phyloP scores from a whole-genome alignment of 37 sponge, comb jelly and placozoan genomes.

The Aphrocallistes beatrix region DNA sequence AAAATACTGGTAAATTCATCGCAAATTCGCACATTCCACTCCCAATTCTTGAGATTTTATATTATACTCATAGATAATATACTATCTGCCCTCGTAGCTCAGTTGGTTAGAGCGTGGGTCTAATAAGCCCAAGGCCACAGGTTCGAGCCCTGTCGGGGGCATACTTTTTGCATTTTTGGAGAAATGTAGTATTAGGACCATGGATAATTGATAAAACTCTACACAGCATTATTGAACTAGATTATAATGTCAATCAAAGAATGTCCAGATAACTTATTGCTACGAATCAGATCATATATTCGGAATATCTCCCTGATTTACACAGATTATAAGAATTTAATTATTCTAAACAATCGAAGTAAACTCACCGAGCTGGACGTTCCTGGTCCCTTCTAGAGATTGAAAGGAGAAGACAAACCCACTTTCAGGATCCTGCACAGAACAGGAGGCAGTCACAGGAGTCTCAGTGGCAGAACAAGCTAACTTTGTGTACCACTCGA shows the following conservation, averaged over 20 bases:
- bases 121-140: conserved; percentile 20
- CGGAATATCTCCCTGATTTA: too few species aligned
- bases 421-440: neutral
- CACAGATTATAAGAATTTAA: neutral
- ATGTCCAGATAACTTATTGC: too few species aligned
- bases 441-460: neutral
- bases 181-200: too few species aligned
- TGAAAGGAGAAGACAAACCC: neutral
- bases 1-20: neutral
- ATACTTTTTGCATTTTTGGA: neutral
- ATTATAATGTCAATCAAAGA: too few species aligned
- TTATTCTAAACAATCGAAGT: neutral
- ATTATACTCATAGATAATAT: neutral
- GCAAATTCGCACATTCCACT: too few species aligned
- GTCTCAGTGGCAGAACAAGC: neutral
- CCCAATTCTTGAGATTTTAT: too few species aligned
- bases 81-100: conserved; percentile 19
- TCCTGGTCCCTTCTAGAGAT: neutral
- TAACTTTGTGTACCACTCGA: conserved; percentile 19
- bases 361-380: neutral
- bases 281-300: too few species aligned
- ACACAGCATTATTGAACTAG: too few species aligned
- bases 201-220: too few species aligned
- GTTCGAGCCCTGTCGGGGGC: conserved; percentile 19
- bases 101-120: conserved; percentile 17